Evolutionary conservation across 1,140 invertebrate species (phyloP).

Genomic region (Ceratina japonica): DNA sequence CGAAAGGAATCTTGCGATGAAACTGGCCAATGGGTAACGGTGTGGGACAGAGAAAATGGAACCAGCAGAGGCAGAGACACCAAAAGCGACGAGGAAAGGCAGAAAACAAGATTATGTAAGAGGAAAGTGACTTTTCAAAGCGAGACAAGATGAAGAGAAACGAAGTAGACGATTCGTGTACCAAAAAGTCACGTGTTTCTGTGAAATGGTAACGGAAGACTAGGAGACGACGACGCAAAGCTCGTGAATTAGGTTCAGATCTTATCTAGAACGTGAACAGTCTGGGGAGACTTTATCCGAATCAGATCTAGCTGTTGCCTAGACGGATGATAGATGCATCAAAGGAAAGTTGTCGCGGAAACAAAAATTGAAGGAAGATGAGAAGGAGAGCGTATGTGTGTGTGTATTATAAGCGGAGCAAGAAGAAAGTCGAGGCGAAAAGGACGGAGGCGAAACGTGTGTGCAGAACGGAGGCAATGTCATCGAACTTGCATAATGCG

Average conservation of each 20-base stretch:
- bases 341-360: not conserved
- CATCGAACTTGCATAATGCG: conserved; percentile 74
- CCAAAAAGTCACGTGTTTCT: not conserved
- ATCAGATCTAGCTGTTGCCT: not conserved
- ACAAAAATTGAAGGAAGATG: not conserved
- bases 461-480: conserved; percentile 72
- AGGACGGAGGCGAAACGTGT: conserved; percentile 57
- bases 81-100: conserved; percentile 21
- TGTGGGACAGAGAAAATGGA: not conserved
- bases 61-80: not conserved
- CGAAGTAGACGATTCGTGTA: not conserved
- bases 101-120: conserved; percentile 2
- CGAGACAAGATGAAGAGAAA: not conserved
- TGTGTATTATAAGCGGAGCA: not conserved
- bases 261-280: not conserved
- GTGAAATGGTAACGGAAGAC: not conserved
- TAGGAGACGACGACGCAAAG: not conserved
- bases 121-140: conserved; percentile 7
- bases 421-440: conserved; percentile 44
- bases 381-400: not conserved
- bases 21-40: conserved; percentile 52
- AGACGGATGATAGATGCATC: not conserved
- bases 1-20: conserved; percentile 55
- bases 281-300: not conserved
- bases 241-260: not conserved